These are phyloP conservation scores for Varanus salvator DNA, from an alignment of 2,113 vertebrate genomes.

Conservation along the genomic window DNA sequence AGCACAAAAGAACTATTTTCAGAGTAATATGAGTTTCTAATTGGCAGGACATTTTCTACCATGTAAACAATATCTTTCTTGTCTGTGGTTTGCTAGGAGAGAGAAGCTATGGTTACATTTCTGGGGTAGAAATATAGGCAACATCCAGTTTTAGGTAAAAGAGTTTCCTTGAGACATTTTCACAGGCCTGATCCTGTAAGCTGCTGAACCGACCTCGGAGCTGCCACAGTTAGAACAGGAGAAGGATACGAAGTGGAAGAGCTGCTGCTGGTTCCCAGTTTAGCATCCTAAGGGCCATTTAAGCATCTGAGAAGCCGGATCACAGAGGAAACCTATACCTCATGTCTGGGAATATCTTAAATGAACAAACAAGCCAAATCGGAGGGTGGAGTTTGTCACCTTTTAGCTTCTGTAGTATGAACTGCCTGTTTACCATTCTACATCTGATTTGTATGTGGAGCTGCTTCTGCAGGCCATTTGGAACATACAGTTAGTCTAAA, in stretches of 20 bases:
- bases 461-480: no score
- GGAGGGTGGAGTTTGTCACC: neutral
- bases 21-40: constrained; percentile 26
- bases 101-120: constrained; percentile 4
- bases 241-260: neutral
- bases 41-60: constrained; percentile 38
- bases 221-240: neutral
- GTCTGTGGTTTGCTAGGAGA: neutral
- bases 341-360: neutral
- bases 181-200: neutral
- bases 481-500: no score
- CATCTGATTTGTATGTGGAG: no score
- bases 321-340: no score
- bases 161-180: neutral
- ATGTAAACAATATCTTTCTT: constrained; percentile 29
- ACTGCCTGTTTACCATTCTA: no score
- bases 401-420: no score
- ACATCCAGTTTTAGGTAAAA: neutral
- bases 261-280: neutral
- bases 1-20: constrained; percentile 26
- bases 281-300: neutral
- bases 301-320: neutral
- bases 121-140: constrained; percentile 3
- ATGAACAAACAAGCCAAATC: neutral
- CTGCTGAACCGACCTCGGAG: neutral